These are phyloP conservation scores for Temnothorax nylanderi DNA, from an alignment of 1,140 invertebrate genomes.

Conservation along the genomic window DNA sequence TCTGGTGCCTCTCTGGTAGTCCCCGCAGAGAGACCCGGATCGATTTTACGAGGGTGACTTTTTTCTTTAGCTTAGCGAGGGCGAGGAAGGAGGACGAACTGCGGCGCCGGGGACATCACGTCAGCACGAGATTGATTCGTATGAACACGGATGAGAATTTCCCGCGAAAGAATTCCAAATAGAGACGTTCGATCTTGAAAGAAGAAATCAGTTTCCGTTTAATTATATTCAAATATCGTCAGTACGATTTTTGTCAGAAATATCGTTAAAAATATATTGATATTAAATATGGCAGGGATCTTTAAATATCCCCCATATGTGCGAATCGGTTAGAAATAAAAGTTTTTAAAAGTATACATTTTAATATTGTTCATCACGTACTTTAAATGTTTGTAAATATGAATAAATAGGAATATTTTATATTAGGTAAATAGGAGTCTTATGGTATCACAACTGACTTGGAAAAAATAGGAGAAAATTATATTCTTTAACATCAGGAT, in stretches of 20 bases:
- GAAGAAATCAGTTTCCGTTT: background rate
- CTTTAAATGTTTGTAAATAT: too few relatives aligned
- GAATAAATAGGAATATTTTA: background rate
- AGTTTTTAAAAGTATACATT: background rate
- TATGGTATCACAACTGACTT: background rate
- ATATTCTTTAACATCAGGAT: background rate
- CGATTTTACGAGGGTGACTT: conserved; percentile 59
- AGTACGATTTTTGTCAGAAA: background rate
- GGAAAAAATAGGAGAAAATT: background rate
- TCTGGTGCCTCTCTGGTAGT: conserved; percentile 46
- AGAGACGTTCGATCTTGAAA: background rate
- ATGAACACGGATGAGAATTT: conserved; percentile 38
- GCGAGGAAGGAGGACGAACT: conserved; percentile 30
- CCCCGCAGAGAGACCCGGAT: conserved; percentile 42
- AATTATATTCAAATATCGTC: background rate
- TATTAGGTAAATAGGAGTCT: background rate
- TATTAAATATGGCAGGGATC: background rate
- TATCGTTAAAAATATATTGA: background rate
- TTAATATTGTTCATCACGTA: too few relatives aligned
- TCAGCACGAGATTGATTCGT: conserved; percentile 52
- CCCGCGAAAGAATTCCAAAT: conserved; percentile 1
- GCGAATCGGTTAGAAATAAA: background rate
- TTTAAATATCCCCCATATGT: background rate
- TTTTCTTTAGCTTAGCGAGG: conserved; percentile 53
- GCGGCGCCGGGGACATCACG: conserved; percentile 36